A percentile compares a stretch with the other conserved stretches of the same genome.
Conservation (phyloP, 2,888 invertebrate species). For the Argyresthia goedartella region DNA sequence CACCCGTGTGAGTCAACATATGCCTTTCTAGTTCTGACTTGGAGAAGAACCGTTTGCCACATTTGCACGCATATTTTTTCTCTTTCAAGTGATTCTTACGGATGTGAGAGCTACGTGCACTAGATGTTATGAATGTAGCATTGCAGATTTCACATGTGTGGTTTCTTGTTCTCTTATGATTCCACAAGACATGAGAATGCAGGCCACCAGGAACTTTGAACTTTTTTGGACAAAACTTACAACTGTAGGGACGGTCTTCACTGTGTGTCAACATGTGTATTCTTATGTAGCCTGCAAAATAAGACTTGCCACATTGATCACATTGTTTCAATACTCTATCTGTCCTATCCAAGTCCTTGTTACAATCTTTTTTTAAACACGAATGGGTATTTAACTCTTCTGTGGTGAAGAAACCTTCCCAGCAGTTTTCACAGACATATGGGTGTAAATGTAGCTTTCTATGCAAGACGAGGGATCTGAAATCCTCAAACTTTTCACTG, state of each 20-base stretch:
- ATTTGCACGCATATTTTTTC: constrained; percentile 59
- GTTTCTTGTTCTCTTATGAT: constrained; percentile 55
- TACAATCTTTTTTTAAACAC: constrained; percentile 22
- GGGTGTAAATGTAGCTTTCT: constrained; percentile 55
- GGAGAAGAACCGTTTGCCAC: constrained; percentile 56
- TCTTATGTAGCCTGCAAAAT: constrained; percentile 55
- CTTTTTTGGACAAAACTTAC: constrained; percentile 59
- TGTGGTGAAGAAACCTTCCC: constrained; percentile 48
- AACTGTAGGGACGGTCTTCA: constrained; percentile 45
- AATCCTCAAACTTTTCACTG: constrained; percentile 58
- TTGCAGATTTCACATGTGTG: constrained; percentile 61
- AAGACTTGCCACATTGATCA: constrained; percentile 64
- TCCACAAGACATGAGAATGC: constrained; percentile 58
- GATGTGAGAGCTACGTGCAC: constrained; percentile 55
- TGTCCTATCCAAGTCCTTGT: constrained; percentile 1
- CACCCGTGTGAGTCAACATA: constrained; percentile 56
- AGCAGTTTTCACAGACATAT: constrained; percentile 54
- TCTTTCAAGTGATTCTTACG: constrained; percentile 60
- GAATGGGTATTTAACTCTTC: constrained; percentile 35
- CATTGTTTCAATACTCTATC: constrained; percentile 39
- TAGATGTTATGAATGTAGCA: constrained; percentile 58
- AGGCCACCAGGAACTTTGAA: constrained; percentile 60
- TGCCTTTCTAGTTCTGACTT: constrained; percentile 58
- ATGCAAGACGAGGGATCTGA: constrained; percentile 48
- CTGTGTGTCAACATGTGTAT: constrained; percentile 62